A percentile compares a stretch with the other conserved stretches of the same genome.
These are phyloP conservation scores for Nerophis ophidion DNA, from an alignment of 2,113 vertebrate species.

Conservation along the genomic window DNA sequence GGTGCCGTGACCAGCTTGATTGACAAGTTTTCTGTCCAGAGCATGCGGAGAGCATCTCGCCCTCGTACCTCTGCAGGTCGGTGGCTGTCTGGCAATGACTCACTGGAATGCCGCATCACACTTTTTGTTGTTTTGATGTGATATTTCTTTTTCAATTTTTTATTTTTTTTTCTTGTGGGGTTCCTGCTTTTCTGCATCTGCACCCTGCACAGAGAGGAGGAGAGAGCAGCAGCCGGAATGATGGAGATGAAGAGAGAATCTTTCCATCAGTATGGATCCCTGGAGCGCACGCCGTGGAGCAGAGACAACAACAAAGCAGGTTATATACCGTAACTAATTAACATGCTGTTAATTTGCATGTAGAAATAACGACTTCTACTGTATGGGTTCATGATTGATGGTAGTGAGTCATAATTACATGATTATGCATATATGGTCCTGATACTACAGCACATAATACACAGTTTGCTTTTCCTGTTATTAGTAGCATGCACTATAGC, in stretches of 20 bases:
- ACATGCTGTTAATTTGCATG: not conserved
- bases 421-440: not conserved
- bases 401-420: not conserved
- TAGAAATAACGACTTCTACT: not conserved
- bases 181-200: constrained; percentile 5
- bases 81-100: constrained; percentile 26
- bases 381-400: too few species aligned
- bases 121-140: not conserved
- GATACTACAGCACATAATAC: not conserved
- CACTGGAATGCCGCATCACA: constrained; percentile 17
- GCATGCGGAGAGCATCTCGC: constrained; percentile 23
- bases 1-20: not conserved
- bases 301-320: constrained; percentile 61
- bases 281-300: constrained; percentile 73
- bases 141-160: not conserved
- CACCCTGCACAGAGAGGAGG: constrained; percentile 3
- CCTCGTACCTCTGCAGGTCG: constrained; percentile 25
- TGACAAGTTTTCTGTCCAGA: not conserved
- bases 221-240: constrained; percentile 8
- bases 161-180: not conserved
- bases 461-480: too few species aligned
- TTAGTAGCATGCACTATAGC: too few species aligned
- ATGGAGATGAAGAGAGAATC: constrained; percentile 71
- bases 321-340: constrained; percentile 1
- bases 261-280: constrained; percentile 71